phyloP scores from a whole-genome alignment of 2,888 invertebrate genomes.

The Ametastegia equiseti region DNA sequence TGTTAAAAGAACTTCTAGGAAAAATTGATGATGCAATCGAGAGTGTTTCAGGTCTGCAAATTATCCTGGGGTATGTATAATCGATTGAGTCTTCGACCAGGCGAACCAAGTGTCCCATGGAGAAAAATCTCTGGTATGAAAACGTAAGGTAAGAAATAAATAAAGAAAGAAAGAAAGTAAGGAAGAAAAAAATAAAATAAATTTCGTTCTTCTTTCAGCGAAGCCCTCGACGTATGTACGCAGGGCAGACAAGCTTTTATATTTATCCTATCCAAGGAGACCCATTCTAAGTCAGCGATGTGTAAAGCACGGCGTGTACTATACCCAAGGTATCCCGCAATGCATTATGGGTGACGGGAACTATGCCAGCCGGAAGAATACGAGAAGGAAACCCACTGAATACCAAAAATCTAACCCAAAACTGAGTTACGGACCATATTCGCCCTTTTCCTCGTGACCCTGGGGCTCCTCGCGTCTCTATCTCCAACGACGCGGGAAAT shows the following conservation, averaged over 20 bases:
- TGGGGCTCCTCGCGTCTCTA: background rate
- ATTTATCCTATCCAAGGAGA: constrained; percentile 38
- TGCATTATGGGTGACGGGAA: constrained; percentile 42
- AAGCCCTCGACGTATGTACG: constrained; percentile 13
- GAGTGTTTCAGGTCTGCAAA: background rate
- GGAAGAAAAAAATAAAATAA: background rate
- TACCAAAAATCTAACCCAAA: constrained; percentile 43
- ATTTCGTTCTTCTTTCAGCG: background rate
- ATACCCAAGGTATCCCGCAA: constrained; percentile 15
- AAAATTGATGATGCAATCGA: background rate
- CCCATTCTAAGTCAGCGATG: constrained; percentile 38
- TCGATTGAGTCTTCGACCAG: constrained; percentile 7
- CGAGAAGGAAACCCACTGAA: constrained; percentile 41
- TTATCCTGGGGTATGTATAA: background rate
- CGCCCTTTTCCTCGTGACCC: background rate
- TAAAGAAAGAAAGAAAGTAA: no score
- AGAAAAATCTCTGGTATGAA: background rate
- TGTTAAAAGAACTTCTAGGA: background rate
- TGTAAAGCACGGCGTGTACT: constrained; percentile 34
- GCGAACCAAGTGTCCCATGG: background rate
- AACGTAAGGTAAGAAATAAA: no score
- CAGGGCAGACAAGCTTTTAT: constrained; percentile 29
- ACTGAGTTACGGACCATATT: constrained; percentile 35
- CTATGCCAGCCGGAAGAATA: constrained; percentile 41
- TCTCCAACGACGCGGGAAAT: constrained; percentile 28